phyloP scores from a whole-genome alignment of 1,140 invertebrate genomes.

The Bombus confusus region DNA sequence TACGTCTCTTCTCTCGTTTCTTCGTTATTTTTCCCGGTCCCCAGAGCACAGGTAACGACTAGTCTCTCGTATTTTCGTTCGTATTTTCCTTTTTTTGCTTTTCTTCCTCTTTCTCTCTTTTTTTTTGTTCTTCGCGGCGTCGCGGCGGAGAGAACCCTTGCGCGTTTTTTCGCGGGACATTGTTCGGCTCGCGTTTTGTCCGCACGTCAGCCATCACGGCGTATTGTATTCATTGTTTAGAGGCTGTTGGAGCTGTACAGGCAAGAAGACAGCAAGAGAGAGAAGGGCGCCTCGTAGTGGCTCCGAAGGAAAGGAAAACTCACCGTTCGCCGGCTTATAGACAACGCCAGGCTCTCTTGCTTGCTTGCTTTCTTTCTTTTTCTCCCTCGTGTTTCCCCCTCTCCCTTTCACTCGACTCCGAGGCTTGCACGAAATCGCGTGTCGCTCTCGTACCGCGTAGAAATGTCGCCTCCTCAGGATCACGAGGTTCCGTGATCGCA shows the following conservation, averaged over 20 bases:
- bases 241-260: constrained; percentile 40
- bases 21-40: constrained; percentile 21
- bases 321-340: constrained; percentile 8
- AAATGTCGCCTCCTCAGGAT: constrained; percentile 49
- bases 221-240: constrained; percentile 66
- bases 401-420: not conserved
- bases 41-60: constrained; percentile 4
- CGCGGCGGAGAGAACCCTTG: constrained; percentile 27
- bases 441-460: constrained; percentile 34
- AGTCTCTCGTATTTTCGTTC: constrained; percentile 1
- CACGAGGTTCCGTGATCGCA: constrained; percentile 45
- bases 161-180: constrained; percentile 55
- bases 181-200: constrained; percentile 64
- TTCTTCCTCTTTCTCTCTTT: not conserved
- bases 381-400: not conserved
- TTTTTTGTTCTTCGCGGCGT: constrained; percentile 11
- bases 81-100: not conserved
- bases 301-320: constrained; percentile 42
- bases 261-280: constrained; percentile 30
- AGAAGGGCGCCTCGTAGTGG: constrained; percentile 32
- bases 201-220: constrained; percentile 52
- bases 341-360: not conserved
- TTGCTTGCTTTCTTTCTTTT: constrained; percentile 24
- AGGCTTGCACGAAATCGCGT: constrained; percentile 47
- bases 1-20: not conserved